A percentile compares a stretch with the other conserved stretches of the same genome.
Conservation (phyloP, 2,797 vertebrate genomes). For the Gallinago stenura region DNA sequence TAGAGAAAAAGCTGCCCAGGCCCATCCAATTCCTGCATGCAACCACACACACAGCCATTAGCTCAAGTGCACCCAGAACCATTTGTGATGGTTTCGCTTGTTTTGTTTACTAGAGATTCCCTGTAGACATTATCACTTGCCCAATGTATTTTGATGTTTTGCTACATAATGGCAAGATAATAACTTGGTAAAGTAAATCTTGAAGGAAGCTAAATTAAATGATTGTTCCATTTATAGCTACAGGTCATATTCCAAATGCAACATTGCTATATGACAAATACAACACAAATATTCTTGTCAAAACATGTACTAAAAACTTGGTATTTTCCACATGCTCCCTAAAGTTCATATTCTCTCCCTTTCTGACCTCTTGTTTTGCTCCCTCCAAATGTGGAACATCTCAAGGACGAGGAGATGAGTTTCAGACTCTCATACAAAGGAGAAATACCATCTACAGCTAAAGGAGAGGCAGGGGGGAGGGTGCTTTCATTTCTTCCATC, state of each 20-base stretch:
- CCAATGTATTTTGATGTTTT: conserved; percentile 2
- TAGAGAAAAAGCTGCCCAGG: fast-evolving
- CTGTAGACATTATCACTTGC: neutral
- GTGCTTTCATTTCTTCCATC: neutral
- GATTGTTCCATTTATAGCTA: neutral
- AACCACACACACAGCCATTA: neutral
- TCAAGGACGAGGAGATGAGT: neutral
- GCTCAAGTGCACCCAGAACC: neutral
- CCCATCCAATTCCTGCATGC: fast-evolving
- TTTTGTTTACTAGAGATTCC: neutral
- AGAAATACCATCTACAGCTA: neutral
- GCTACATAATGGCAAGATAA: neutral
- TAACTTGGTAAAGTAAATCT: neutral
- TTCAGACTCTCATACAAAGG: neutral
- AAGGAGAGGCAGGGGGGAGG: neutral
- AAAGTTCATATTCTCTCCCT: neutral
- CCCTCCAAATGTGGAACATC: neutral
- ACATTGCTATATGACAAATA: neutral
- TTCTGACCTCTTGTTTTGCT: neutral
- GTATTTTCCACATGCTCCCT: neutral
- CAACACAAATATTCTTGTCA: neutral
- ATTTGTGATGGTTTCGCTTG: neutral
- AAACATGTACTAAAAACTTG: neutral
- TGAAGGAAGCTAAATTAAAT: neutral
- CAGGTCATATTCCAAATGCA: neutral